A percentile compares a stretch with the other conserved stretches of the same genome.
Evolutionary conservation across 2,797 vertebrate genomes (phyloP).

Genomic region (Enteromius fasciolatus): DNA sequence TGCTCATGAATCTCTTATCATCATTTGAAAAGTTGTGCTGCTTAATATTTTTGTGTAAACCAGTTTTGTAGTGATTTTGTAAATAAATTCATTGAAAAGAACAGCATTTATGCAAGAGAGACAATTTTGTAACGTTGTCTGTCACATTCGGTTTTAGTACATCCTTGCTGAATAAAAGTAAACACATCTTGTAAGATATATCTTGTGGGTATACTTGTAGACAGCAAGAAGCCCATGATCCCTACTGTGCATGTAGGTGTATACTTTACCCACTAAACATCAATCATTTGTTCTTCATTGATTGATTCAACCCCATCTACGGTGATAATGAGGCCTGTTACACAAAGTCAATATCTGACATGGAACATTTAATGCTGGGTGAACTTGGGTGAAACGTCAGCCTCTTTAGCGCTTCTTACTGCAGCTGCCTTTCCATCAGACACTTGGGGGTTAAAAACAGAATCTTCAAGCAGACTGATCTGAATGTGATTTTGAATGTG

Average conservation of each 20-base stretch:
- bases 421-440: slow-evolving; percentile 19
- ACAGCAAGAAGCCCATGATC: neutral
- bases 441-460: neutral
- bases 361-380: slow-evolving; percentile 41
- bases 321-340: slow-evolving; percentile 67
- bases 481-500: slow-evolving; percentile 45
- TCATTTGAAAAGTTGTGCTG: too few relatives aligned
- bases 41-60: too few relatives aligned
- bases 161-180: neutral
- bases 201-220: neutral
- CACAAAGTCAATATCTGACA: slow-evolving; percentile 61
- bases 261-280: slow-evolving; percentile 52
- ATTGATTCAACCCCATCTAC: slow-evolving; percentile 66
- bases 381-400: slow-evolving; percentile 22
- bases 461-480: slow-evolving; percentile 15
- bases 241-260: slow-evolving; percentile 3
- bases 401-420: slow-evolving; percentile 7
- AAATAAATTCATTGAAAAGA: neutral
- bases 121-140: neutral
- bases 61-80: too few relatives aligned
- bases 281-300: slow-evolving; percentile 62
- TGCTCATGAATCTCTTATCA: too few relatives aligned
- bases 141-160: neutral
- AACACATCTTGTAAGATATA: neutral
- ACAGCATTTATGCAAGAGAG: neutral